These are phyloP conservation scores for Dichetophora obliterata DNA, from an alignment of 2,888 invertebrate species.

Conservation along the genomic window DNA sequence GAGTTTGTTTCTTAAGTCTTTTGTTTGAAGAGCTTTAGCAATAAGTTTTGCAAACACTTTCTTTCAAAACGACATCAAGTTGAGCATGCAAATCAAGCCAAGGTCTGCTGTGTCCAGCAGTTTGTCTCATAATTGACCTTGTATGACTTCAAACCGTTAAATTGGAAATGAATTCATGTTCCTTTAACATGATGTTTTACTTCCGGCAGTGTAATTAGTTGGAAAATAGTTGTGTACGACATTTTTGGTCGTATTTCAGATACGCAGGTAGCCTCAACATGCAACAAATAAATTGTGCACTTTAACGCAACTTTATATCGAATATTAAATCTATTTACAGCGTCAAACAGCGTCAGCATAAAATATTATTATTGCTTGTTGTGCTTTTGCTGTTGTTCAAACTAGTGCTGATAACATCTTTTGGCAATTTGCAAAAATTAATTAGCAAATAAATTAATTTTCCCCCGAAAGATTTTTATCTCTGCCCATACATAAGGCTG, in stretches of 20 bases:
- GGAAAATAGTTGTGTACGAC: too few relatives aligned
- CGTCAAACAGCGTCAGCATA: neutral
- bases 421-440: neutral
- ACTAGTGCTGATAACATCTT: neutral
- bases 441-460: constrained; percentile 9
- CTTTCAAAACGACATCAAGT: neutral
- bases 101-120: too few relatives aligned
- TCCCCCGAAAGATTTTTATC: neutral
- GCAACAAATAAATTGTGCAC: neutral
- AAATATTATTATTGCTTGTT: neutral
- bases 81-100: too few relatives aligned
- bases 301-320: neutral
- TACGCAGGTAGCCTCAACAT: neutral
- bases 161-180: too few relatives aligned
- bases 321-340: neutral
- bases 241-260: too few relatives aligned
- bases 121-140: too few relatives aligned
- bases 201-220: too few relatives aligned
- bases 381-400: neutral
- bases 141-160: too few relatives aligned
- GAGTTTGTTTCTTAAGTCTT: neutral
- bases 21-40: neutral
- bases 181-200: too few relatives aligned
- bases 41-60: neutral
- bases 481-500: too few relatives aligned